Evolutionary conservation across 2,113 vertebrate species (phyloP).

Genomic region (Meleagris gallopavo): DNA sequence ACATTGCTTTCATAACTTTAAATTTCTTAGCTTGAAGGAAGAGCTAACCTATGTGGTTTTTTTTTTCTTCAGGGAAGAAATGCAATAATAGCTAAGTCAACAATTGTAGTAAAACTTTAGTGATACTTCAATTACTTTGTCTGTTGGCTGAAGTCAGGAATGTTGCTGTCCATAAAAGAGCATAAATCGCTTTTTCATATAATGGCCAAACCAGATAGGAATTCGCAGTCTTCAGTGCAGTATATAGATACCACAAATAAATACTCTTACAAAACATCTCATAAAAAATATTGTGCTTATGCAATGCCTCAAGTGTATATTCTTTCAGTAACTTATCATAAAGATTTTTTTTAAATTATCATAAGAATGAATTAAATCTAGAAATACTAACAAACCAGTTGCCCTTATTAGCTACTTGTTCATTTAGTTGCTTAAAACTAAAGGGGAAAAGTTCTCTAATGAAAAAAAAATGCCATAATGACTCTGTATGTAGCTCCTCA

Average conservation of each 20-base stretch:
- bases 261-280: not conserved
- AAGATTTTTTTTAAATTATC: not conserved
- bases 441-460: not conserved
- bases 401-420: not conserved
- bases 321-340: not conserved
- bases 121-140: not conserved
- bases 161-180: not conserved
- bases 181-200: not conserved
- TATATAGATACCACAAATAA: not conserved
- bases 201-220: not conserved
- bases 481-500: not conserved
- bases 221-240: not conserved
- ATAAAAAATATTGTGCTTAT: not conserved
- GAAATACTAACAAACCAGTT: not conserved
- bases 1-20: not conserved
- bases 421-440: not conserved
- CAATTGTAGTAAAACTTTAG: not conserved
- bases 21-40: not conserved
- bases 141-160: constrained; percentile 10
- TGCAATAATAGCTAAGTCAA: not conserved
- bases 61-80: not conserved
- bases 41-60: not conserved
- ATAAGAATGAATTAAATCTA: not conserved
- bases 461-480: not conserved
- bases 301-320: not conserved